A percentile compares a stretch with the other conserved stretches of the same genome.
phyloP scores from a whole-genome alignment of 1,140 invertebrate genomes.

The Cydia fagiglandana region DNA sequence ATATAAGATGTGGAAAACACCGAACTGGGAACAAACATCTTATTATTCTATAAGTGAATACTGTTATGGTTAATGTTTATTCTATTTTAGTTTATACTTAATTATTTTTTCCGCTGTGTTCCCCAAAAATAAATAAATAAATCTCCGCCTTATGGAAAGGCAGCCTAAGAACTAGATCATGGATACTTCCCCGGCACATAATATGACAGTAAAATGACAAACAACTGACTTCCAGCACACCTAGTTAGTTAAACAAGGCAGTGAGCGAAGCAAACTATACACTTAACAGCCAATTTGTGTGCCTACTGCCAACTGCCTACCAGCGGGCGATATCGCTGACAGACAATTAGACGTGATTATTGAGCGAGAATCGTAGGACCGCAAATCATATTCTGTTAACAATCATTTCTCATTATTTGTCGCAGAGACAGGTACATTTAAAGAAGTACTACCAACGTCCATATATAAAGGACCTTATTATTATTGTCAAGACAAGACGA shows the following conservation, averaged over 20 bases:
- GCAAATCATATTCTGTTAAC: neutral
- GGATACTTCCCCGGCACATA: neutral
- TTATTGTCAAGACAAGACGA: too few relatives aligned
- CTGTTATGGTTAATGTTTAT: too few relatives aligned
- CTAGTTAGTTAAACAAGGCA: neutral
- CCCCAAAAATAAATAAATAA: too few relatives aligned
- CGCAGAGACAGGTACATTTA: neutral
- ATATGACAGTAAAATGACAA: conserved; percentile 11
- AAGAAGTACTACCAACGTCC: too few relatives aligned
- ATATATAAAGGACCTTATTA: too few relatives aligned
- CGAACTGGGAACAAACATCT: too few relatives aligned
- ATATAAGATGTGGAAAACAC: too few relatives aligned
- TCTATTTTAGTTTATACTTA: too few relatives aligned
- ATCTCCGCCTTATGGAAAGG: too few relatives aligned
- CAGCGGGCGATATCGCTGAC: neutral
- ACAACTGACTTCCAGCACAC: neutral
- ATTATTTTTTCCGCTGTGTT: too few relatives aligned
- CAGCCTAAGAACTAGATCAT: neutral
- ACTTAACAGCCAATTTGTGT: neutral
- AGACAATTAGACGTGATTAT: conserved; percentile 15
- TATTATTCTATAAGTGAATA: too few relatives aligned
- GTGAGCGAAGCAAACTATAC: neutral
- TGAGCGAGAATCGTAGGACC: neutral
- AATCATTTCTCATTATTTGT: neutral
- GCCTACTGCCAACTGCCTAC: neutral